phyloP scores from a whole-genome alignment of 2,113 vertebrate genomes.

The Gallinago undulata region DNA sequence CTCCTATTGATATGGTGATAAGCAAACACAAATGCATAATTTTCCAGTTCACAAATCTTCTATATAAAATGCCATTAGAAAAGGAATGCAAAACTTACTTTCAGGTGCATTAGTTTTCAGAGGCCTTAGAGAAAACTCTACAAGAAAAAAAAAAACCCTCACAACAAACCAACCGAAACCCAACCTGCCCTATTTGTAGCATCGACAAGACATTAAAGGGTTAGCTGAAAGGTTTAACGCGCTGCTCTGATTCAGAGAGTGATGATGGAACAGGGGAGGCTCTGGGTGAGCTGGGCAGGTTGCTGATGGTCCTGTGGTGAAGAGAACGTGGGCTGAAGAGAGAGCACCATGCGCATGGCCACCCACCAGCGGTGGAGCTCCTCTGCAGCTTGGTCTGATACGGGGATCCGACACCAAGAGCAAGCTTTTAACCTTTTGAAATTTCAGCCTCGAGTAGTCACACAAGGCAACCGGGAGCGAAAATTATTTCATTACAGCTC shows the following conservation, averaged over 20 bases:
- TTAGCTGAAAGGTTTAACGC: neutral
- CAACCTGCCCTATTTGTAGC: neutral
- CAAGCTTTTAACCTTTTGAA: neutral
- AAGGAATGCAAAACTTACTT: neutral
- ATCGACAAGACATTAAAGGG: fast-evolving
- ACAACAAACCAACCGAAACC: neutral
- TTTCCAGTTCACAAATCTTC: neutral
- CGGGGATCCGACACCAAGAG: neutral
- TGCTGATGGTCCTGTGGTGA: neutral
- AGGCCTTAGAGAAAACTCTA: neutral
- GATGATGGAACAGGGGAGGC: neutral
- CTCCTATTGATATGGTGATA: neutral
- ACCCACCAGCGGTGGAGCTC: neutral
- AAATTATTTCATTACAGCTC: slow-evolving; percentile 17
- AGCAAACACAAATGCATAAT: neutral
- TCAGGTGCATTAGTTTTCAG: neutral
- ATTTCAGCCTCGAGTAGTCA: neutral
- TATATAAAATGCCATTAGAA: neutral
- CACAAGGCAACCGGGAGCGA: neutral
- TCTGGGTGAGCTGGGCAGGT: neutral
- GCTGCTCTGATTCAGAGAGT: neutral
- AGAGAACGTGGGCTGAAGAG: neutral
- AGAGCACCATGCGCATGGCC: neutral
- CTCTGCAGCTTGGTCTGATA: neutral
- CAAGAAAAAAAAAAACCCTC: neutral